Evolutionary conservation across 2,113 vertebrate genomes (phyloP).

Genomic region (Murina feae): DNA sequence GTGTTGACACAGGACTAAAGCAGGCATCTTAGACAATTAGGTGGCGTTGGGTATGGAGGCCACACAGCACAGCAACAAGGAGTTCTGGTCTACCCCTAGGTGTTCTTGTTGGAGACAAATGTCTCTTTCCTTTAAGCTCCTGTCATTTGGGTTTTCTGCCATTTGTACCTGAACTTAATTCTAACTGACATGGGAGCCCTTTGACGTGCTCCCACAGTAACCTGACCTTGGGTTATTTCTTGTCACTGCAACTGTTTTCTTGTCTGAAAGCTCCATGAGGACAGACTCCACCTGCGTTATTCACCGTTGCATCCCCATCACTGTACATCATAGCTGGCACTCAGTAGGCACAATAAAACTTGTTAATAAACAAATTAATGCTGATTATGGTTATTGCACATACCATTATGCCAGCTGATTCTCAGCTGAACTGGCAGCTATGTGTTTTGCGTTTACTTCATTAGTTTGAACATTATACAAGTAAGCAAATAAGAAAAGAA

Average conservation of each 20-base stretch:
- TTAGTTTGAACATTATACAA: background rate
- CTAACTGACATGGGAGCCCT: background rate
- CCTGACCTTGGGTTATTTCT: background rate
- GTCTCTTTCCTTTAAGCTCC: background rate
- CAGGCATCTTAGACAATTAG: background rate
- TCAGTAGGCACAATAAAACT: background rate
- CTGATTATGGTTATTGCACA: background rate
- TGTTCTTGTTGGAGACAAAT: background rate
- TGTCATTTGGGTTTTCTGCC: background rate
- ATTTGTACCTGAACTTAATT: background rate
- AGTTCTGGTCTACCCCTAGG: background rate
- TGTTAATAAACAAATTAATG: conserved; percentile 16
- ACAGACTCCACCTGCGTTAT: background rate
- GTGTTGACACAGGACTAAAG: background rate
- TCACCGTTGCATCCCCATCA: background rate
- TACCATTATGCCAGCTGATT: background rate
- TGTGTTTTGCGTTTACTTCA: background rate
- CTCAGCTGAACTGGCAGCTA: background rate
- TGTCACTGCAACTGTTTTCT: background rate
- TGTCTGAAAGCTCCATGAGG: background rate
- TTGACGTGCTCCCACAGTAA: background rate
- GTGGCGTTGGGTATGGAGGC: background rate
- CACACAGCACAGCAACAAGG: background rate
- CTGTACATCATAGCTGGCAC: background rate
- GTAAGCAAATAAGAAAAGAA: background rate